Evolutionary conservation across 2,888 invertebrate species (phyloP), one percentile per base, ranked within the genome.

Genomic region (Julus scandinavius): DNA sequence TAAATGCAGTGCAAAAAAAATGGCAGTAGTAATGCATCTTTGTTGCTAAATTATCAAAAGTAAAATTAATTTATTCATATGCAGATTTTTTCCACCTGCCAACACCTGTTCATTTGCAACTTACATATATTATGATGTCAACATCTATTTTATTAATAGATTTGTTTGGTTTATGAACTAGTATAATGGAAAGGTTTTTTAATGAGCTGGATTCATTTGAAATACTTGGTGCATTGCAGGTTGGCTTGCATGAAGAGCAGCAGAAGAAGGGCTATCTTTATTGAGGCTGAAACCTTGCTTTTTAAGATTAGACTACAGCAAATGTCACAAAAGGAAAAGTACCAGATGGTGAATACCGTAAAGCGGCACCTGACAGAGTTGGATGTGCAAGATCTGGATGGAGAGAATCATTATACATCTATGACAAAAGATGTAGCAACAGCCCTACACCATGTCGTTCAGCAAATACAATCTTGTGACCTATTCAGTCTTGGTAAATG

Each of bases 261-360:
- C 15, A 80, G 29, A 80, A 80, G 80, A 38, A 11, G 80, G 13
- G 11, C 2, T 49, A 29, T 86, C 45, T 86, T 86, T 3, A 17
- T 49, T 1, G 86, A 86, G 2, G 49, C 45, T 2, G 86, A 86
- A 45, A 29, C 49, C 50, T 20, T 86, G 86, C 86, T 86, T 49
- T 86, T 86, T 86, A 49, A 54, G 13, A 20, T 86, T 50, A 15
- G 86, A 45, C 50, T 86, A 45, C 45, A 50, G 49, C 86, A 86
- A n/a, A 86, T 86, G 86, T 80, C 80, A 80, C 1, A 11, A 38
- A 80, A 38, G 15, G 80, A 80, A 38, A 80, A 80, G 15, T 29
- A 3, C 38, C 11, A 15, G 11, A 80, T 80, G 80, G 38, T 80
- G 38, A 38, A 38, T 38, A 40, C 13, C 38, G 80, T 80, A 13